These are phyloP conservation scores for Aurelia sp. DNA, from an alignment of 30 jellyfish, hydroid and myxozoan species.

Conservation along the genomic window DNA sequence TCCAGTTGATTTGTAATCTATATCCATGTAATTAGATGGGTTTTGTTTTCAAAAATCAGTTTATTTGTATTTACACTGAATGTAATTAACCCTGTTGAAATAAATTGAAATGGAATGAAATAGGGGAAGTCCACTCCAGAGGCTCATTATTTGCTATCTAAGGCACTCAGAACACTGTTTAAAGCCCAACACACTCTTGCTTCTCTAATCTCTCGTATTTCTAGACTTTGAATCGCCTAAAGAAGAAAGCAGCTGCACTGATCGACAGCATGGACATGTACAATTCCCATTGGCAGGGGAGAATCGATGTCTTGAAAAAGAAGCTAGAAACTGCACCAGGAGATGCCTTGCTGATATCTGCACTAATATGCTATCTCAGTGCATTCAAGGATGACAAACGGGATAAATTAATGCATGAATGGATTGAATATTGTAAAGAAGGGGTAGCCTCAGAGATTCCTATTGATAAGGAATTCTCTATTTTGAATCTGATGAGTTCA, in stretches of 20 bases:
- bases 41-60: too few species aligned
- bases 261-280: constrained; percentile 44
- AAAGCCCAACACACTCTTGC: too few species aligned
- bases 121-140: too few species aligned
- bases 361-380: constrained; percentile 62
- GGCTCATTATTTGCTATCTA: too few species aligned
- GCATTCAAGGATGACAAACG: constrained; percentile 32
- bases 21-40: too few species aligned
- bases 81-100: too few species aligned
- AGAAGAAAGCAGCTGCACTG: constrained; percentile 46
- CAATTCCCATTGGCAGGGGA: constrained; percentile 58
- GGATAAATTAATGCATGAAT: constrained; percentile 4
- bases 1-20: too few species aligned
- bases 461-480: constrained; percentile 24
- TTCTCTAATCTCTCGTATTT: neutral
- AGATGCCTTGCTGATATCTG: constrained; percentile 65
- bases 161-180: too few species aligned
- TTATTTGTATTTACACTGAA: too few species aligned
- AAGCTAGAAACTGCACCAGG: constrained; percentile 65
- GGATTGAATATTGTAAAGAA: constrained; percentile 24
- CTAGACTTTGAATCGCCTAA: constrained; percentile 48
- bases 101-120: too few species aligned
- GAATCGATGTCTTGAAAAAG: constrained; percentile 1
- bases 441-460: constrained; percentile 33
- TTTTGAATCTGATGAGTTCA: constrained; percentile 45